Evolutionary conservation across 2,888 invertebrate genomes (phyloP).

Genomic region (Yponomeuta sedellus): DNA sequence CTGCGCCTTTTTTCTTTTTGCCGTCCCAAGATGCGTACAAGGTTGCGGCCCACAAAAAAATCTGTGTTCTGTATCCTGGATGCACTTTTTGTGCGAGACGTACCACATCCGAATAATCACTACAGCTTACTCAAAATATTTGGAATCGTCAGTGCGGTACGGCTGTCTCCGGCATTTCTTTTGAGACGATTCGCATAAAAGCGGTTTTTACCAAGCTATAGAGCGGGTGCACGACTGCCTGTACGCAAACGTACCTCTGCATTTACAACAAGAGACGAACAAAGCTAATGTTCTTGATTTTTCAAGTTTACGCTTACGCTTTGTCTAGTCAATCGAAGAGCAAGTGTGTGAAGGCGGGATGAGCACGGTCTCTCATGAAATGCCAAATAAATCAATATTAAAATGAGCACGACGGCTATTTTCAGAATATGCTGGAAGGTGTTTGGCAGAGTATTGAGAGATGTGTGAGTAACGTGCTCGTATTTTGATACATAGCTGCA

Average conservation of each 20-base stretch:
- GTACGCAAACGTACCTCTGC: conserved; percentile 36
- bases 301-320: neutral
- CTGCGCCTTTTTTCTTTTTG: conserved; percentile 66
- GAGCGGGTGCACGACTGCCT: conserved; percentile 32
- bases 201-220: conserved; percentile 37
- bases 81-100: conserved; percentile 68
- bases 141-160: conserved; percentile 63
- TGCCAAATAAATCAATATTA: conserved; percentile 58
- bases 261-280: conserved; percentile 24
- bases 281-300: neutral
- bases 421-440: conserved; percentile 69
- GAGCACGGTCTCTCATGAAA: neutral
- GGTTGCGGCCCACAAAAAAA: conserved; percentile 61
- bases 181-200: conserved; percentile 59
- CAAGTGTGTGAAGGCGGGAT: neutral
- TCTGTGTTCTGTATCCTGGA: conserved; percentile 66
- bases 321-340: neutral
- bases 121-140: conserved; percentile 73
- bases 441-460: conserved; percentile 76
- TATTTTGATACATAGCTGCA: conserved; percentile 77
- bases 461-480: conserved; percentile 72
- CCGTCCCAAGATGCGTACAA: conserved; percentile 52
- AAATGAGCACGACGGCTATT: conserved; percentile 56
- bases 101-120: conserved; percentile 76
- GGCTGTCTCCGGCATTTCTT: conserved; percentile 54